Percentiles rank a stretch among this genome's conserved stretches.
Conservation (phyloP, 37 sponge, comb jelly and placozoan species). For the Geodia barretti region DNA sequence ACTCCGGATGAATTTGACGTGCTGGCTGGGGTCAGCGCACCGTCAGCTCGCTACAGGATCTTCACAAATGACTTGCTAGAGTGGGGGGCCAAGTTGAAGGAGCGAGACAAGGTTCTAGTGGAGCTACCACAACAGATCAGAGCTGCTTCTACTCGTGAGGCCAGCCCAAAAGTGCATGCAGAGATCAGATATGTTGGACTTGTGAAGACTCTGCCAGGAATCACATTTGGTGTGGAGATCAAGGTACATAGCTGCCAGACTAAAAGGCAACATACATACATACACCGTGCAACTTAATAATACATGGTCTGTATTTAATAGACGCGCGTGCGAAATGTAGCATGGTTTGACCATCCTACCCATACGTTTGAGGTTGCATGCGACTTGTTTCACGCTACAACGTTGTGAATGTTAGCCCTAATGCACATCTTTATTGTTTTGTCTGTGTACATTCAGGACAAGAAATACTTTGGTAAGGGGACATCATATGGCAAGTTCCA, state of each 20-base stretch:
- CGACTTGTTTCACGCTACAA: no score
- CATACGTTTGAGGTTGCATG: no score
- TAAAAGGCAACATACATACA: no score
- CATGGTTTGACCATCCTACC: no score
- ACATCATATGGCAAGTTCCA: slow-evolving; percentile 45
- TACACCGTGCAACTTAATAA: no score
- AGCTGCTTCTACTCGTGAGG: no score
- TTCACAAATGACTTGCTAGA: slow-evolving; percentile 18
- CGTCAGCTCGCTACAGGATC: not conserved
- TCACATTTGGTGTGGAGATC: slow-evolving; percentile 72
- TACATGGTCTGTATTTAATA: no score
- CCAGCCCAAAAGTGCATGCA: slow-evolving; percentile 15
- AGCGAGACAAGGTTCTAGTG: slow-evolving; percentile 38
- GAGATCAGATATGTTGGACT: slow-evolving; percentile 32
- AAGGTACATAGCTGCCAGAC: no score
- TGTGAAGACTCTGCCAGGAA: slow-evolving; percentile 27
- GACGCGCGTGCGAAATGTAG: no score
- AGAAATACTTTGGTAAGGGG: slow-evolving; percentile 29
- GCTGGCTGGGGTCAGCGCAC: slow-evolving; percentile 23
- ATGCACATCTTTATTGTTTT: no score
- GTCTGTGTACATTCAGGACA: no score
- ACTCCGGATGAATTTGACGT: slow-evolving; percentile 12
- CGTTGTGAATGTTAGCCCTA: no score
- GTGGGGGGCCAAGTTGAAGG: slow-evolving; percentile 21
- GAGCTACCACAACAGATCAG: slow-evolving; percentile 8